phyloP scores from a whole-genome alignment of 1,140 invertebrate species.

The Drosophila azteca region DNA sequence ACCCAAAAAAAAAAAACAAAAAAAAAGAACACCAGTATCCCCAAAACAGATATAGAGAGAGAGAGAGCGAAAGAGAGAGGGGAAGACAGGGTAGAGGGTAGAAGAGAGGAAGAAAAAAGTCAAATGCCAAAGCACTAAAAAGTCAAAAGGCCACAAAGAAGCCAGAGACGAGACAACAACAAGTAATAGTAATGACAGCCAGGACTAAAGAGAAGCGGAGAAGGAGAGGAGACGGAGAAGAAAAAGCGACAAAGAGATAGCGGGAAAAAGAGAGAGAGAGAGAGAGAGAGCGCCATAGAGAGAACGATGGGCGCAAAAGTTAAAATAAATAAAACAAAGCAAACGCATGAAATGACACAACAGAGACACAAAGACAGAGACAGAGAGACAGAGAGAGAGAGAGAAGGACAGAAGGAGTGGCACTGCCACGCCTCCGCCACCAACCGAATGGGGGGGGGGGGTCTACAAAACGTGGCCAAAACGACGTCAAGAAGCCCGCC shows the following conservation, averaged over 20 bases:
- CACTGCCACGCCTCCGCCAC: slow-evolving; percentile 4
- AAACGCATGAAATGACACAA: slow-evolving; percentile 71
- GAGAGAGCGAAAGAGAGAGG: neutral
- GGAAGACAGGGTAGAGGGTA: too few species aligned
- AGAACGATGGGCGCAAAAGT: slow-evolving; percentile 60
- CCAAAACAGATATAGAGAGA: too few species aligned
- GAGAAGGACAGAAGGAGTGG: neutral
- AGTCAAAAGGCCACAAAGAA: slow-evolving; percentile 70
- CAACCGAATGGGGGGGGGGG: slow-evolving; percentile 7
- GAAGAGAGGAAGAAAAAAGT: slow-evolving; percentile 58
- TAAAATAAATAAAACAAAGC: slow-evolving; percentile 77
- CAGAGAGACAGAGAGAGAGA: slow-evolving; percentile 1
- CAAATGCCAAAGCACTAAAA: slow-evolving; percentile 75
- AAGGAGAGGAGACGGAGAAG: slow-evolving; percentile 12
- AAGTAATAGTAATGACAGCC: slow-evolving; percentile 70
- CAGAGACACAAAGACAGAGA: slow-evolving; percentile 29
- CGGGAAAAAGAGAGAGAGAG: neutral
- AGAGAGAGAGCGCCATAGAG: neutral
- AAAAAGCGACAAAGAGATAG: slow-evolving; percentile 1
- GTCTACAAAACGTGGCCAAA: slow-evolving; percentile 50
- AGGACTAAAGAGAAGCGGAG: slow-evolving; percentile 18
- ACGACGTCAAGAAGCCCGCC: slow-evolving; percentile 49
- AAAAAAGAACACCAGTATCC: neutral
- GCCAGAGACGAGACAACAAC: slow-evolving; percentile 24
- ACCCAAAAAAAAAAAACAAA: neutral